Percentiles rank a stretch among this genome's conserved stretches.
Conservation (phyloP, 2,888 invertebrate species). For the Trachelus troglodyta region DNA sequence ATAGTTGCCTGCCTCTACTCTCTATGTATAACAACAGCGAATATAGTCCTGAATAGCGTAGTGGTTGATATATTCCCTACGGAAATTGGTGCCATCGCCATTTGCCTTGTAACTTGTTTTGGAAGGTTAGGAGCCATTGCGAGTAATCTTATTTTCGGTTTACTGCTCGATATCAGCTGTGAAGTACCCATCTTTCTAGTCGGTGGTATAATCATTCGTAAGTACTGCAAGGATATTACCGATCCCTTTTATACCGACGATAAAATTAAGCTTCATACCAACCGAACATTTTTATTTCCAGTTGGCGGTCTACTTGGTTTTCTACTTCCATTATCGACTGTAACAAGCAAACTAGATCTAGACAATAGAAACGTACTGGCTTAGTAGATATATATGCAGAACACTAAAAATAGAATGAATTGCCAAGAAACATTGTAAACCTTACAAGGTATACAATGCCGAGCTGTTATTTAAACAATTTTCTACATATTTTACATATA, state of each 20-base stretch:
- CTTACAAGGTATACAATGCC: too few relatives aligned
- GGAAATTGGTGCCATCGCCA: slow-evolving; percentile 71
- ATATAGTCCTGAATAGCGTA: slow-evolving; percentile 62
- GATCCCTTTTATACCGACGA: not conserved
- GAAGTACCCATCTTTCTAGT: slow-evolving; percentile 75
- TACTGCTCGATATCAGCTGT: slow-evolving; percentile 73
- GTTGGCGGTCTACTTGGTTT: slow-evolving; percentile 37
- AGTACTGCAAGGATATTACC: slow-evolving; percentile 45
- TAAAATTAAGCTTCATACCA: not conserved
- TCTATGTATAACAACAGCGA: slow-evolving; percentile 67
- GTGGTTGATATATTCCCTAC: slow-evolving; percentile 65
- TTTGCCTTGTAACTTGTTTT: slow-evolving; percentile 74
- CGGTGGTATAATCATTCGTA: slow-evolving; percentile 70
- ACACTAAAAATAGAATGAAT: too few relatives aligned
- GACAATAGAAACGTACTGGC: not conserved
- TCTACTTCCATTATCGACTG: slow-evolving; percentile 30
- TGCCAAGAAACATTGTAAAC: too few relatives aligned
- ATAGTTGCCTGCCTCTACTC: slow-evolving; percentile 70
- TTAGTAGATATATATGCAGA: too few relatives aligned
- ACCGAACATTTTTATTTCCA: not conserved
- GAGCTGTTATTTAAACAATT: too few relatives aligned
- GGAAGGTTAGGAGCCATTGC: slow-evolving; percentile 76
- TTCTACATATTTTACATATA: too few relatives aligned
- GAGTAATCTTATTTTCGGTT: slow-evolving; percentile 75
- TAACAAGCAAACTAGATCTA: not conserved